phyloP scores from a whole-genome alignment of 2,888 invertebrate genomes.

The Fragum sueziense region DNA sequence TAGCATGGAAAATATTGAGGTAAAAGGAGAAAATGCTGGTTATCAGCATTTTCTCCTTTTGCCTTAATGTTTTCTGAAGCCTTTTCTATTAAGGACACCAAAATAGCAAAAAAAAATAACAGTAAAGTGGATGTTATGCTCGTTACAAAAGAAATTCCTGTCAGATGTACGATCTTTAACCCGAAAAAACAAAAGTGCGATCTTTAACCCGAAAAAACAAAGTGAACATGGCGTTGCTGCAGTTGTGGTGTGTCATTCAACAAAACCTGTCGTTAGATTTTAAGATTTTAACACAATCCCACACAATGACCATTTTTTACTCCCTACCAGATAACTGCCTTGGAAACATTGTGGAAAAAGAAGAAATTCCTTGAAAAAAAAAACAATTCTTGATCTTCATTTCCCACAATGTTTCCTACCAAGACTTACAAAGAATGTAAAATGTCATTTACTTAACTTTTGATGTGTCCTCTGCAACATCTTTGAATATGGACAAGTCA shows the following conservation, averaged over 20 bases:
- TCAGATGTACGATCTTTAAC: conserved; percentile 25
- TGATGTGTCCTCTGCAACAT: not conserved
- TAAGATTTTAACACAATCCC: no score
- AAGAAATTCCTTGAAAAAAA: not conserved
- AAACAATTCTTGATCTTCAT: not conserved
- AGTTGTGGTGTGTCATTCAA: conserved; percentile 41
- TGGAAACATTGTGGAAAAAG: not conserved
- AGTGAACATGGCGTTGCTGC: conserved; percentile 11
- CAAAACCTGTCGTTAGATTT: conserved; percentile 39
- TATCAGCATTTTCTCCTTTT: no score
- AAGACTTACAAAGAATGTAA: no score
- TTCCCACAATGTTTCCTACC: no score
- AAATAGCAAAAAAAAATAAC: conserved; percentile 28
- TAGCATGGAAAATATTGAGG: no score
- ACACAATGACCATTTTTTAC: no score
- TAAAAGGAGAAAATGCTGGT: no score
- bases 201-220: no score
- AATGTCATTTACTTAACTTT: no score
- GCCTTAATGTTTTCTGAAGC: no score
- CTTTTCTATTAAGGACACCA: conserved; percentile 22
- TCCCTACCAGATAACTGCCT: not conserved
- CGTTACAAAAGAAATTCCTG: conserved; percentile 36
- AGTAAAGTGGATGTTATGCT: conserved; percentile 28
- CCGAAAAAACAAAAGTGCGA: conserved; percentile 19
- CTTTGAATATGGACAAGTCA: not conserved